These are phyloP conservation scores for Actias luna DNA, from an alignment of 2,888 invertebrate species.

Conservation along the genomic window DNA sequence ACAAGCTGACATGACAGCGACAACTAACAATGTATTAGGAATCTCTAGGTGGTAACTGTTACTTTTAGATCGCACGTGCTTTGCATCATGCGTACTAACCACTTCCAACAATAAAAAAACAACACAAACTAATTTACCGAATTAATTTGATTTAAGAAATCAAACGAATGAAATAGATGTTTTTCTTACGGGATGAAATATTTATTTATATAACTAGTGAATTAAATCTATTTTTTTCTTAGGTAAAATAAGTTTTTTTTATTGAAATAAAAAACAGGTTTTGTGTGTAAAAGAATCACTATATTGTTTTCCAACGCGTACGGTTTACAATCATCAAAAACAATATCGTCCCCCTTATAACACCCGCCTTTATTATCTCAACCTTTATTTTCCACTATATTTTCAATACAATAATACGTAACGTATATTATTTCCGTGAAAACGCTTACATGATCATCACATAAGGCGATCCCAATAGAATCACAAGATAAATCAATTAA, in stretches of 20 bases:
- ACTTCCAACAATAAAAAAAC: too few species aligned
- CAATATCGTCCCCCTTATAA: constrained; percentile 66
- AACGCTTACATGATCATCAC: constrained; percentile 41
- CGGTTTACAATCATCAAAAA: constrained; percentile 64
- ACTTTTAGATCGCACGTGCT: too few species aligned
- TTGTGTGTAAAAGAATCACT: constrained; percentile 72
- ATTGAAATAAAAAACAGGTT: constrained; percentile 48
- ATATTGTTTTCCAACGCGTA: constrained; percentile 74
- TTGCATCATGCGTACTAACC: too few species aligned
- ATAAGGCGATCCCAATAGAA: constrained; percentile 28
- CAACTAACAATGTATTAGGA: too few species aligned
- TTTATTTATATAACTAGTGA: too few species aligned
- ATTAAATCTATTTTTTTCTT: too few species aligned
- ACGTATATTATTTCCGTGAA: constrained; percentile 43
- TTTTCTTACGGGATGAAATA: too few species aligned
- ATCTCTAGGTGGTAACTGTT: too few species aligned
- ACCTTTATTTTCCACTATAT: constrained; percentile 47
- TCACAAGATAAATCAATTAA: constrained; percentile 24
- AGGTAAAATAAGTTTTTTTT: neutral
- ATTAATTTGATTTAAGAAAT: too few species aligned
- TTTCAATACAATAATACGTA: constrained; percentile 45
- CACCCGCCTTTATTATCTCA: constrained; percentile 57
- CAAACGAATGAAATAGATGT: too few species aligned
- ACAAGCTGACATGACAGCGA: too few species aligned
- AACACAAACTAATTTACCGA: too few species aligned